phyloP scores from a whole-genome alignment of 2,113 vertebrate species.

The Tamias sibiricus region DNA sequence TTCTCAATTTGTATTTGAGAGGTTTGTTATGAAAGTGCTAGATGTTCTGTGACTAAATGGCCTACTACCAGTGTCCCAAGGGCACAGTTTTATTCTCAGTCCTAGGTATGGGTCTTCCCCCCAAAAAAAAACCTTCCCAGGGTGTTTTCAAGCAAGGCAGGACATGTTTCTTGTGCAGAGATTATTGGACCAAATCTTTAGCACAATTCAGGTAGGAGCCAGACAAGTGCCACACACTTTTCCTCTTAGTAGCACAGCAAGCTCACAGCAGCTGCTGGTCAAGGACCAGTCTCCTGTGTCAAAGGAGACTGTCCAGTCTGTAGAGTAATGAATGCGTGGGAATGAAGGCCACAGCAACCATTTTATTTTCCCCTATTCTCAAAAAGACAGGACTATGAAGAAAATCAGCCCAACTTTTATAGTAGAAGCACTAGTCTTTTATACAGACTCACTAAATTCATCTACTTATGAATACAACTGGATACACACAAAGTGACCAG shows the following conservation, averaged over 20 bases:
- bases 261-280: not conserved
- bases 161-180: not conserved
- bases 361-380: not conserved
- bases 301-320: not conserved
- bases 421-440: not conserved
- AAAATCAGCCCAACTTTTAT: not conserved
- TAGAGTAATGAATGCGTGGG: not conserved
- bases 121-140: not conserved
- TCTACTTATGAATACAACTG: not conserved
- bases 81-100: not conserved
- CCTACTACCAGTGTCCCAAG: not conserved
- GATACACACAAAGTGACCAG: not conserved
- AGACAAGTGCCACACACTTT: not conserved
- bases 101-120: not conserved
- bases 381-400: not conserved
- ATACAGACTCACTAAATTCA: not conserved
- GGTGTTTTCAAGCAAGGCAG: not conserved
- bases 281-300: not conserved
- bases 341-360: not conserved
- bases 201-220: not conserved
- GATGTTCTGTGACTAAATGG: not conserved
- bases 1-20: not conserved
- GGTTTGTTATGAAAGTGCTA: not conserved
- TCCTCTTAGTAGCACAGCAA: not conserved
- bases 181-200: conserved; percentile 21